Evolutionary conservation across 2,888 invertebrate species (phyloP).

Genomic region (Lithophane leautieri): DNA sequence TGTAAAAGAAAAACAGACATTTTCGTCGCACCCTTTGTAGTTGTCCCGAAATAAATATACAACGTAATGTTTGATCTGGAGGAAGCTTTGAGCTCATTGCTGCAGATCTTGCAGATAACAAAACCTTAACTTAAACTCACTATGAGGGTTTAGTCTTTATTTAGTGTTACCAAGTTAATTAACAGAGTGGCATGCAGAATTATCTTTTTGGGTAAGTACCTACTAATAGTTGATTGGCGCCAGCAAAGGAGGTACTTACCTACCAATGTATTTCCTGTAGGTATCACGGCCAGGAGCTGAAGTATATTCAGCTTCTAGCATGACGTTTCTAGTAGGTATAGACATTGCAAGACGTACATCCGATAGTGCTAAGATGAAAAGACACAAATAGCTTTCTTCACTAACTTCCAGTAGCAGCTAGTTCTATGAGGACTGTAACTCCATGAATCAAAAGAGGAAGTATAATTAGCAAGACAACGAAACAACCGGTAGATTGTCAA

Average conservation of each 20-base stretch:
- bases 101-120: slow-evolving; percentile 16
- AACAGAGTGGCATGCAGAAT: not conserved
- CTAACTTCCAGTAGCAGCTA: not conserved
- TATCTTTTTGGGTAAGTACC: too few species aligned
- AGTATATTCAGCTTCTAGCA: not conserved
- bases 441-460: not conserved
- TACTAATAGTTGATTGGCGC: not conserved
- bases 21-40: slow-evolving; percentile 22
- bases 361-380: not conserved
- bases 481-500: slow-evolving; percentile 25
- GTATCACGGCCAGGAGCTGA: too few species aligned
- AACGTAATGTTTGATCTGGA: slow-evolving; percentile 30
- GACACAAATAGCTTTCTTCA: not conserved
- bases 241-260: not conserved
- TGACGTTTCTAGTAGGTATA: not conserved
- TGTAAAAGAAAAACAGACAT: slow-evolving; percentile 13
- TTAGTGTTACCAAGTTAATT: slow-evolving; percentile 21
- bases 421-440: too few species aligned
- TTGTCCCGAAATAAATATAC: slow-evolving; percentile 44
- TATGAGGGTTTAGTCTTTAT: not conserved
- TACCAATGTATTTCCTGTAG: too few species aligned
- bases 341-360: not conserved
- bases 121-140: slow-evolving; percentile 35
- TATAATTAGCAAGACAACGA: slow-evolving; percentile 29
- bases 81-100: slow-evolving; percentile 22